phyloP scores from a whole-genome alignment of 1,140 invertebrate genomes.

The Zaprionus africanus region DNA sequence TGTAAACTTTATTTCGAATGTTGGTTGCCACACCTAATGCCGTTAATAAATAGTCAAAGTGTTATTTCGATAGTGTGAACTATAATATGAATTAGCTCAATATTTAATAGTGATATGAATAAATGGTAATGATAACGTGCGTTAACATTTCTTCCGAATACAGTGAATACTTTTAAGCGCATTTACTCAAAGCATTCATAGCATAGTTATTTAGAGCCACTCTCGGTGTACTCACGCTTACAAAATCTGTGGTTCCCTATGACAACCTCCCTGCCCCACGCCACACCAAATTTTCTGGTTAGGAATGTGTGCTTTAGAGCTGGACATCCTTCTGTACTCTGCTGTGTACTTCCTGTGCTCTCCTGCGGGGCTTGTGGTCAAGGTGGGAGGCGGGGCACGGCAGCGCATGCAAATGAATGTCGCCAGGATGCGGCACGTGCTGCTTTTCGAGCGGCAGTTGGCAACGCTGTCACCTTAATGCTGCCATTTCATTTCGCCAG shows the following conservation, averaged over 20 bases:
- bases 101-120: too few species aligned
- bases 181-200: neutral
- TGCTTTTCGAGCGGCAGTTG: conserved; percentile 8
- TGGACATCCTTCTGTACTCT: conserved; percentile 11
- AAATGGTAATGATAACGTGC: too few species aligned
- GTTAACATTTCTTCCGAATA: too few species aligned
- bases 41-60: too few species aligned
- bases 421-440: conserved; percentile 44
- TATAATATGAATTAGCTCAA: too few species aligned
- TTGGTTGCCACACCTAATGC: neutral
- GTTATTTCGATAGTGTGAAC: too few species aligned
- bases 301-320: conserved; percentile 11
- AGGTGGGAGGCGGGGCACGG: neutral
- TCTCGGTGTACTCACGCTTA: neutral
- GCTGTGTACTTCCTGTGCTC: conserved; percentile 32
- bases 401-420: conserved; percentile 49
- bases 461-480: conserved; percentile 41
- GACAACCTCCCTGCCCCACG: neutral
- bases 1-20: neutral
- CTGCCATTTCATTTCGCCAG: conserved; percentile 46
- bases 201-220: neutral
- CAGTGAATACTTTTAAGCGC: neutral
- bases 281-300: neutral
- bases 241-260: neutral
- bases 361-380: conserved; percentile 34